A percentile compares a stretch with the other conserved stretches of the same genome.
Conservation (phyloP, 2,888 invertebrate genomes). For the Doris montereyensis region DNA sequence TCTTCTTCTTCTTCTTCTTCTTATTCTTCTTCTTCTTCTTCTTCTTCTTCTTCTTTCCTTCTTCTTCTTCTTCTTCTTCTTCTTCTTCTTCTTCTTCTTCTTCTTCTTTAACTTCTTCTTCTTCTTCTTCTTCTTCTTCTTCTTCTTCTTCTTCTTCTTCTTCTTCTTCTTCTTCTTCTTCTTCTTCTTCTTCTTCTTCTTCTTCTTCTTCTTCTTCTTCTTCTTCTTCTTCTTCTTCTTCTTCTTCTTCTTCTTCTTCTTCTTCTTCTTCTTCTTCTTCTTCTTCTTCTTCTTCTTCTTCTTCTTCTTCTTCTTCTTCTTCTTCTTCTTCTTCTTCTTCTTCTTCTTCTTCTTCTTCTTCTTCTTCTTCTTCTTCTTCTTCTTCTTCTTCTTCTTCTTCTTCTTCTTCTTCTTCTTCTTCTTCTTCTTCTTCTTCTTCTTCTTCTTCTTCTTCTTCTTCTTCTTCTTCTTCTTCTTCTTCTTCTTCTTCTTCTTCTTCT, state of each 20-base stretch:
- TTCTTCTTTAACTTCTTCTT: background rate
- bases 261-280: background rate
- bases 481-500: background rate
- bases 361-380: background rate
- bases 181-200: background rate
- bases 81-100: background rate
- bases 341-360: slow-evolving; percentile 5
- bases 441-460: background rate
- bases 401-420: background rate
- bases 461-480: background rate
- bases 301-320: background rate
- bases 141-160: background rate
- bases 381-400: background rate
- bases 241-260: background rate
- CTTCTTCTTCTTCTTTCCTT: background rate
- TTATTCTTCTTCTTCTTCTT: background rate
- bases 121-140: background rate
- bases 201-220: background rate
- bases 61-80: background rate
- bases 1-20: background rate
- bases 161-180: background rate
- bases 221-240: background rate
- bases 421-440: background rate
- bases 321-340: background rate
- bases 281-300: background rate